phyloP scores from a whole-genome alignment of 2,888 invertebrate species.

The Linnaemya vulpina region DNA sequence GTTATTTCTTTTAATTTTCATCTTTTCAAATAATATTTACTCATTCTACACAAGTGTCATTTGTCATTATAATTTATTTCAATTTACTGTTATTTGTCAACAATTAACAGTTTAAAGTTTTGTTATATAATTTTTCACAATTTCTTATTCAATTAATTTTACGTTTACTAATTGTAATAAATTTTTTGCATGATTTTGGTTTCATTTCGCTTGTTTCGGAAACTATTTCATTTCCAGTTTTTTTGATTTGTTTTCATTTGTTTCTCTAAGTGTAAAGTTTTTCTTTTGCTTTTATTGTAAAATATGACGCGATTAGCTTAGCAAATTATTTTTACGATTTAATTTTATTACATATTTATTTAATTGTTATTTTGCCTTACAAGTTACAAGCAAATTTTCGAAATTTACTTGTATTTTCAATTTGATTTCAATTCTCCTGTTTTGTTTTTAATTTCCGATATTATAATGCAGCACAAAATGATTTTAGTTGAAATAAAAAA shows the following conservation, averaged over 20 bases:
- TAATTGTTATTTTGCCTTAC: background rate
- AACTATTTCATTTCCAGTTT: constrained; percentile 23
- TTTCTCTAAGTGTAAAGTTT: constrained; percentile 10
- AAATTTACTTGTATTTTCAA: constrained; percentile 1
- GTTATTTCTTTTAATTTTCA: constrained; percentile 20
- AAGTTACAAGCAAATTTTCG: constrained; percentile 22
- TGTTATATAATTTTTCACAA: constrained; percentile 33
- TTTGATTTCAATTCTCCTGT: too few species aligned
- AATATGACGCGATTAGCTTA: constrained; percentile 40
- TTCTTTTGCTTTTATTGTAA: constrained; percentile 18
- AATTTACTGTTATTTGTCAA: constrained; percentile 55
- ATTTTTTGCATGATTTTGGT: constrained; percentile 26
- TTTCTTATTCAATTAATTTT: constrained; percentile 37
- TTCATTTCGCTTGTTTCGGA: constrained; percentile 18
- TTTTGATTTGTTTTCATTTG: constrained; percentile 10
- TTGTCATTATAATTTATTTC: constrained; percentile 52
- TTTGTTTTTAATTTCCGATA: background rate
- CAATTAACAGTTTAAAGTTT: constrained; percentile 64
- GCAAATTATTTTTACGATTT: constrained; percentile 13
- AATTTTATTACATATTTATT: background rate
- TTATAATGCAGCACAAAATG: too few species aligned
- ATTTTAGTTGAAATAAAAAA: background rate
- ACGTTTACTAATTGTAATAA: constrained; percentile 28
- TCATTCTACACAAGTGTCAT: constrained; percentile 66
- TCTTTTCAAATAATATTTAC: constrained; percentile 50